Evolutionary conservation across 2,797 vertebrate species (phyloP).

Genomic region (Orientallactaga sibirica): DNA sequence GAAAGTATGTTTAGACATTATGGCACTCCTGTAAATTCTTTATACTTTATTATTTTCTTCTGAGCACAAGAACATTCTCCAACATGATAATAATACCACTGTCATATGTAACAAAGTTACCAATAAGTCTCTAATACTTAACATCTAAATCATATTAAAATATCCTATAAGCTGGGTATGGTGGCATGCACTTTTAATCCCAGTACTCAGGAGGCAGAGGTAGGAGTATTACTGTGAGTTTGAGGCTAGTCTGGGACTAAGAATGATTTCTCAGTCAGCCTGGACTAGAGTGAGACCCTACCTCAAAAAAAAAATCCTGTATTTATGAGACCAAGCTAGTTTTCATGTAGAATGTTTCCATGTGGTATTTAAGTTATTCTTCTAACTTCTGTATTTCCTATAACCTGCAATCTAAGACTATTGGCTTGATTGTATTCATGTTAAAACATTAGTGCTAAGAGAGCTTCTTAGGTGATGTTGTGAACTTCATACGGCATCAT

Average conservation of each 20-base stretch:
- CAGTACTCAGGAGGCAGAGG: too few species aligned
- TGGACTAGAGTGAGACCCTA: too few species aligned
- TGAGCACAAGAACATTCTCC: conserved; percentile 44
- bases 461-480: neutral
- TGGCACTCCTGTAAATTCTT: conserved; percentile 27
- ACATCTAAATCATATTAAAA: conserved; percentile 42
- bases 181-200: too few species aligned
- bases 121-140: conserved; percentile 33
- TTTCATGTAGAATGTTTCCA: conserved; percentile 49
- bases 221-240: too few species aligned
- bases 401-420: conserved; percentile 35
- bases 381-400: conserved; percentile 36
- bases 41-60: neutral
- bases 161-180: neutral
- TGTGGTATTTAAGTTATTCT: neutral
- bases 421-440: conserved; percentile 58
- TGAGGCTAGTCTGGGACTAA: too few species aligned
- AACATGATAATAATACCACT: conserved; percentile 16
- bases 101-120: conserved; percentile 50
- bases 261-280: too few species aligned
- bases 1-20: conserved; percentile 58
- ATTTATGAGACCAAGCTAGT: conserved; percentile 25
- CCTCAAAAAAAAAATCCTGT: neutral
- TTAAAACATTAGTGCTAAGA: conserved; percentile 37
- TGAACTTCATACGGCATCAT: conserved; percentile 29